Conservation (phyloP, 2,888 invertebrate species). For the Atrina japonica region DNA sequence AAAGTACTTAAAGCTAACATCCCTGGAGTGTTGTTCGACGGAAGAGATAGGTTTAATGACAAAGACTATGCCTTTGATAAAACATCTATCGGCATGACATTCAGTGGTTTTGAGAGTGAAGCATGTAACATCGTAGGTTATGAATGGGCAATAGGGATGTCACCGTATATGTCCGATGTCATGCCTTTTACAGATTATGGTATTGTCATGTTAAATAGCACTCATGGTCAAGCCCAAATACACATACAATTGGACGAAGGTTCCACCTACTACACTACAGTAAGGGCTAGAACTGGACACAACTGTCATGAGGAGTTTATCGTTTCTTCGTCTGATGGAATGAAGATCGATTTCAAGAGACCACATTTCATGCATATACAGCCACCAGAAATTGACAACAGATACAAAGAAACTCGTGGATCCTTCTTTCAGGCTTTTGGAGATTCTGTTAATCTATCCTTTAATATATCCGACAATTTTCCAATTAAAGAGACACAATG, state of each 20-base stretch:
- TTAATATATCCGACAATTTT: slow-evolving; percentile 40
- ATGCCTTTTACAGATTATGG: slow-evolving; percentile 46
- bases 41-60: slow-evolving; percentile 39
- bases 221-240: slow-evolving; percentile 45
- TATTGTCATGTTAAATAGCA: slow-evolving; percentile 37
- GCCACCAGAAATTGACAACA: slow-evolving; percentile 35
- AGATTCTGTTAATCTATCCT: slow-evolving; percentile 36
- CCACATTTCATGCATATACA: slow-evolving; percentile 43
- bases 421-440: slow-evolving; percentile 38
- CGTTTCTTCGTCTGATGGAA: slow-evolving; percentile 61
- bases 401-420: slow-evolving; percentile 14
- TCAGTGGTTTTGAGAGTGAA: slow-evolving; percentile 51
- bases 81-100: slow-evolving; percentile 46
- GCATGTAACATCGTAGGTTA: slow-evolving; percentile 54
- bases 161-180: slow-evolving; percentile 48
- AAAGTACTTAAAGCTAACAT: slow-evolving; percentile 45
- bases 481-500: neutral
- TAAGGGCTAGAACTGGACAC: slow-evolving; percentile 52
- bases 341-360: slow-evolving; percentile 49
- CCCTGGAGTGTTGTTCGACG: slow-evolving; percentile 49
- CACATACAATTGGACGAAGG: slow-evolving; percentile 43
- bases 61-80: slow-evolving; percentile 40
- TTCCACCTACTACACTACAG: slow-evolving; percentile 40
- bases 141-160: slow-evolving; percentile 52
- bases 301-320: slow-evolving; percentile 56